phyloP scores from a whole-genome alignment of 1,140 invertebrate genomes.

The Pinna nobilis region DNA sequence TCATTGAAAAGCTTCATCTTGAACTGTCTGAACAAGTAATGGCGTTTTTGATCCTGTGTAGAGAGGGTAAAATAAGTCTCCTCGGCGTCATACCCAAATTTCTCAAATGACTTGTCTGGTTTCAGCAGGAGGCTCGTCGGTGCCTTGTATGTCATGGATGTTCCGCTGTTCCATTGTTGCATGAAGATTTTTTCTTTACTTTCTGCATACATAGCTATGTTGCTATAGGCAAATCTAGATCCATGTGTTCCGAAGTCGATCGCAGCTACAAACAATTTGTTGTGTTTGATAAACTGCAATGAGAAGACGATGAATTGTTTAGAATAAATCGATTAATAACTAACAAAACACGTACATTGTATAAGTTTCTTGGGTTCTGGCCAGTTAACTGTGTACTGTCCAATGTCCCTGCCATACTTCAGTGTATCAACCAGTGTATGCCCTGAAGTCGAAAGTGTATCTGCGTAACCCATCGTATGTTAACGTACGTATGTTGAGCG shows the following conservation, averaged over 20 bases:
- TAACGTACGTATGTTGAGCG: too few relatives aligned
- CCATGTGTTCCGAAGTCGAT: conserved; percentile 38
- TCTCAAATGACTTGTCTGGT: not conserved
- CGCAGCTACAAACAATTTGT: conserved; percentile 24
- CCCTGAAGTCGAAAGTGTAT: too few relatives aligned
- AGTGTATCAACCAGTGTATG: too few relatives aligned
- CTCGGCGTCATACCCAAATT: conserved; percentile 19
- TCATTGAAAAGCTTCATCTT: conserved; percentile 24
- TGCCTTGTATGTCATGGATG: conserved; percentile 13
- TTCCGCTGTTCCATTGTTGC: conserved; percentile 12
- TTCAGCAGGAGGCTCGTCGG: conserved; percentile 14
- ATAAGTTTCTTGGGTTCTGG: too few relatives aligned
- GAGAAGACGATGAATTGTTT: too few relatives aligned
- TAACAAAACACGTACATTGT: too few relatives aligned
- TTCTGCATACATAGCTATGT: conserved; percentile 11
- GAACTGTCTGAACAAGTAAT: conserved; percentile 21
- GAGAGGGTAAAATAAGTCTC: not conserved
- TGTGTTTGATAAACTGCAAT: conserved; percentile 12
- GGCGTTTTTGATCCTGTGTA: conserved; percentile 2
- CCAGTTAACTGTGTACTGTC: too few relatives aligned
- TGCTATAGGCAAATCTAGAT: conserved; percentile 38
- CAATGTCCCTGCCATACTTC: too few relatives aligned
- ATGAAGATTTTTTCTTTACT: not conserved
- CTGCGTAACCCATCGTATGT: too few relatives aligned
- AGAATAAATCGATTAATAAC: too few relatives aligned